Conservation (phyloP, 2,113 vertebrate species). For the Mustelus asterias region DNA sequence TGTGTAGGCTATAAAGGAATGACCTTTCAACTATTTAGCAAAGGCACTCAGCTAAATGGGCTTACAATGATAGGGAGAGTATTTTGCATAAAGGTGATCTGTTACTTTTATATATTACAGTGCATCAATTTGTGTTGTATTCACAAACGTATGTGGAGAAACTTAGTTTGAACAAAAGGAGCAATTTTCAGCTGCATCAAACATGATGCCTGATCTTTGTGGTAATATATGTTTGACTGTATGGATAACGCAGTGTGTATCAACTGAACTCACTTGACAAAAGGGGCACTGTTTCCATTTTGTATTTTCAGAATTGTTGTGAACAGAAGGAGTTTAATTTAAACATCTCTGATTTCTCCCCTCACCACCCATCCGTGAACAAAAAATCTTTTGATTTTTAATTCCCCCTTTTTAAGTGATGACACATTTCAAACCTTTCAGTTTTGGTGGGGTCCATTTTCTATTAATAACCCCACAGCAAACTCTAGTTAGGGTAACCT, state of each 20-base stretch:
- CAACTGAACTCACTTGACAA: background rate
- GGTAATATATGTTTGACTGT: background rate
- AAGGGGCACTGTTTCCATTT: background rate
- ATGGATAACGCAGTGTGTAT: background rate
- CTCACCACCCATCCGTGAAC: too few species aligned
- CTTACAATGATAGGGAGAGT: background rate
- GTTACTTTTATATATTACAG: background rate
- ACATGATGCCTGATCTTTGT: background rate
- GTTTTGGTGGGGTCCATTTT: too few species aligned
- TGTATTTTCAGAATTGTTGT: background rate
- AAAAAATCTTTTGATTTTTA: too few species aligned
- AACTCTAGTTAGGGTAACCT: too few species aligned
- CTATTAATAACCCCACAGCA: too few species aligned
- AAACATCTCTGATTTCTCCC: too few species aligned
- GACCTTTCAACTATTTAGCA: background rate
- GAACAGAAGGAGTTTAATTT: too few species aligned
- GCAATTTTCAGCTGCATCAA: background rate
- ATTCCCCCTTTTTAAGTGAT: too few species aligned
- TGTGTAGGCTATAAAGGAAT: background rate
- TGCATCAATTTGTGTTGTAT: background rate
- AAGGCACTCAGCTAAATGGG: background rate
- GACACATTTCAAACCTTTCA: too few species aligned
- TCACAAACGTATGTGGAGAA: background rate
- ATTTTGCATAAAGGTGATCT: background rate
- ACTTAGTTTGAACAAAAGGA: background rate